phyloP scores from a whole-genome alignment of 2,113 vertebrate species.

The Cyrtonyx montezumae region DNA sequence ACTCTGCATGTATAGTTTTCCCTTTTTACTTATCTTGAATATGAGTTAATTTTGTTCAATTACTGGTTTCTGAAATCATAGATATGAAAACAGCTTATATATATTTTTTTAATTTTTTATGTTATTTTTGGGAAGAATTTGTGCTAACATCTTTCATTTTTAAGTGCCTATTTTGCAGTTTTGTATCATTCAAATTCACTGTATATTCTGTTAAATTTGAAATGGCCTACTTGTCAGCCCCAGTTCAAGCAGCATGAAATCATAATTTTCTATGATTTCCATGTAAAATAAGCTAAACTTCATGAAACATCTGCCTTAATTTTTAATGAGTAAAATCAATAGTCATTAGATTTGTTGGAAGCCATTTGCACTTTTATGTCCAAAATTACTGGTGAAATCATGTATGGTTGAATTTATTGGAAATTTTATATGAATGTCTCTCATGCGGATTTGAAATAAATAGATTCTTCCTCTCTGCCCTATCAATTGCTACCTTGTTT shows the following conservation, averaged over 20 bases:
- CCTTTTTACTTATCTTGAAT: not conserved
- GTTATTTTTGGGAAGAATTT: not conserved
- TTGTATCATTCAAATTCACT: not conserved
- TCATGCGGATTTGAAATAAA: not conserved
- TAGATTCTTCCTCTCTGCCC: not conserved
- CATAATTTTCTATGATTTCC: not conserved
- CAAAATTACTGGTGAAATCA: not conserved
- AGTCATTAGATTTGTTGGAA: not conserved
- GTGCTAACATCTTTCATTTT: not conserved
- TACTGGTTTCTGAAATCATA: not conserved
- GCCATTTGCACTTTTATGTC: not conserved
- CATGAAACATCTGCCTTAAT: not conserved
- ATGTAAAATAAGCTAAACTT: not conserved
- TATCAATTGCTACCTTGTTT: not conserved
- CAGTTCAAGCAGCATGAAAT: not conserved
- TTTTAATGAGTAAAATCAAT: not conserved
- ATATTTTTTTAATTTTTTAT: not conserved
- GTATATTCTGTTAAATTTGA: not conserved
- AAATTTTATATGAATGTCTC: not conserved
- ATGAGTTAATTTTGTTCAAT: not conserved
- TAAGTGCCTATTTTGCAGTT: not conserved
- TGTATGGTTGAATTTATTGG: not conserved
- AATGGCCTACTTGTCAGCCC: not conserved
- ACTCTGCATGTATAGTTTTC: not conserved
- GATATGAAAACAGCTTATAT: not conserved